A percentile compares a stretch with the other conserved stretches of the same genome.
Evolutionary conservation across 2,797 vertebrate genomes (phyloP).

Genomic region (Alectoris magna): DNA sequence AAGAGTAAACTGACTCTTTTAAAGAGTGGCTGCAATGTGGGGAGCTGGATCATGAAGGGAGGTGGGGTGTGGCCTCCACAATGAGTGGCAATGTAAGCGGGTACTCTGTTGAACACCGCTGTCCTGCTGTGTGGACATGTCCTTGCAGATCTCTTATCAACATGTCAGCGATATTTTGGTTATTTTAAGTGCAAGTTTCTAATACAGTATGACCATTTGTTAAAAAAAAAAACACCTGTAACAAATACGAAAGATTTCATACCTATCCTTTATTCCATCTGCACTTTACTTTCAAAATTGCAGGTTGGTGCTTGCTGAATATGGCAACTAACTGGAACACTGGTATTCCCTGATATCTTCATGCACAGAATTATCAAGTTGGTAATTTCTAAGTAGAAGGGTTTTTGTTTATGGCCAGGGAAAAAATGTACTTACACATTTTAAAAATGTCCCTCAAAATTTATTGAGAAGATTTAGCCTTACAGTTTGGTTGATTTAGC

Average conservation of each 20-base stretch:
- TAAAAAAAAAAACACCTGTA: neutral
- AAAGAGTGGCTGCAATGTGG: neutral
- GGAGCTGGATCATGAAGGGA: fast-evolving
- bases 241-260: neutral
- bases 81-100: fast-evolving
- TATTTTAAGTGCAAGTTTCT: neutral
- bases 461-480: neutral
- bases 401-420: neutral
- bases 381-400: neutral
- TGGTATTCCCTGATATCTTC: neutral
- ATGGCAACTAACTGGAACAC: neutral
- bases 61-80: neutral
- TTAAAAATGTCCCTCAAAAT: neutral
- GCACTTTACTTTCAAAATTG: neutral
- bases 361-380: neutral
- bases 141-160: neutral
- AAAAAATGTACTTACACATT: neutral
- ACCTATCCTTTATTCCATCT: neutral
- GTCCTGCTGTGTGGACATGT: neutral
- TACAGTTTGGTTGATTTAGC: neutral
- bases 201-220: neutral
- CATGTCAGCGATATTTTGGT: neutral
- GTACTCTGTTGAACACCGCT: neutral
- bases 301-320: neutral
- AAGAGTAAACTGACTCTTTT: neutral